phyloP scores from a whole-genome alignment of 2,113 vertebrate genomes.

The Carassius auratus region DNA sequence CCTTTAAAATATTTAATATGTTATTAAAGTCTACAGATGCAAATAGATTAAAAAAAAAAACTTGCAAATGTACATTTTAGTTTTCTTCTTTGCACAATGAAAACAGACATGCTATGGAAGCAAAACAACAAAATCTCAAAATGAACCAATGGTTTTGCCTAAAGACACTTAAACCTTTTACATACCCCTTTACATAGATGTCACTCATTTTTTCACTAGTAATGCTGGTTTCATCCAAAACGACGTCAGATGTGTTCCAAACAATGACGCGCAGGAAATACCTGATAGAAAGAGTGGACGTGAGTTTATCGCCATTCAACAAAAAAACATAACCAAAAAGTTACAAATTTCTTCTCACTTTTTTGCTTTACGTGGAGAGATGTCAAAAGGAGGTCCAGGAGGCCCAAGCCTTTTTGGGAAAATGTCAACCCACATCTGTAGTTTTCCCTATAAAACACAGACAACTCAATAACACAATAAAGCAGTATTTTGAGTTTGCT shows the following conservation, averaged over 20 bases:
- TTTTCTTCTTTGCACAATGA: too few relatives aligned
- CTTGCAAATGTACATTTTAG: too few relatives aligned
- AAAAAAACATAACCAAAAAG: neutral
- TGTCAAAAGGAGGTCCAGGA: slow-evolving; percentile 92
- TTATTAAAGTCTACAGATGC: neutral
- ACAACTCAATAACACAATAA: neutral
- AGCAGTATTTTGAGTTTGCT: neutral
- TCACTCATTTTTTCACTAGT: slow-evolving; percentile 97
- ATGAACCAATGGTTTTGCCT: neutral
- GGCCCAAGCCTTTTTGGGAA: slow-evolving; percentile 90
- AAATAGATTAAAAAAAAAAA: too few relatives aligned
- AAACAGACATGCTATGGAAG: neutral
- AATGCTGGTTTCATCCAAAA: slow-evolving; percentile 94
- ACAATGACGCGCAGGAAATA: slow-evolving; percentile 85
- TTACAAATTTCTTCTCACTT: slow-evolving; percentile 74
- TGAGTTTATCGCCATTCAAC: neutral
- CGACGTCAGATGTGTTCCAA: slow-evolving; percentile 96
- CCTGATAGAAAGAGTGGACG: slow-evolving; percentile 67
- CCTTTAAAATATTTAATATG: neutral
- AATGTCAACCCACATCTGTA: slow-evolving; percentile 98
- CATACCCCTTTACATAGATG: slow-evolving; percentile 95
- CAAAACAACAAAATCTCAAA: neutral
- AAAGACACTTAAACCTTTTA: neutral
- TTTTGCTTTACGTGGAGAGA: slow-evolving; percentile 91
- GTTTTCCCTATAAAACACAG: slow-evolving; percentile 78